A percentile compares a stretch with the other conserved stretches of the same genome.
phyloP scores from a whole-genome alignment of 2,797 vertebrate species.

The Chrosomus eos region DNA sequence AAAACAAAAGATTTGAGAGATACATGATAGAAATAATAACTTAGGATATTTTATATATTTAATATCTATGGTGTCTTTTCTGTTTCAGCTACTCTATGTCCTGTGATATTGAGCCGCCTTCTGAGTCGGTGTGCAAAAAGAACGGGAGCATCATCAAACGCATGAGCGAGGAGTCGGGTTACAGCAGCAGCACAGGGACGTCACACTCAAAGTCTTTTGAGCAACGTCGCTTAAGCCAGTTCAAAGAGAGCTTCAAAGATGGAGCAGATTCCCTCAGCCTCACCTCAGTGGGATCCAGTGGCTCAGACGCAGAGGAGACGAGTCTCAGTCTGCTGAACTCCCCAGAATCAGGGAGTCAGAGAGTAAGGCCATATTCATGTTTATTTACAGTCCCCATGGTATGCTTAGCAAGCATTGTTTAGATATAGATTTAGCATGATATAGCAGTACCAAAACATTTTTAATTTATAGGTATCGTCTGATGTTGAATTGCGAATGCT shows the following conservation, averaged over 20 bases:
- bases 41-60: background rate
- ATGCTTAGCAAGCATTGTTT: background rate
- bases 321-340: conserved; percentile 87
- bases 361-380: conserved; percentile 71
- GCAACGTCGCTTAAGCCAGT: conserved; percentile 83
- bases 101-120: conserved; percentile 85
- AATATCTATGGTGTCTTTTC: conserved; percentile 15
- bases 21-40: background rate
- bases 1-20: background rate
- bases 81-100: conserved; percentile 81
- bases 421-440: background rate
- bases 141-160: conserved; percentile 86
- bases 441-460: background rate
- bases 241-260: conserved; percentile 75
- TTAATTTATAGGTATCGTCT: background rate
- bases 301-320: conserved; percentile 86
- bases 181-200: conserved; percentile 73
- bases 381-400: background rate
- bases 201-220: conserved; percentile 87
- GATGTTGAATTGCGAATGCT: background rate
- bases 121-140: conserved; percentile 85
- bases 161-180: conserved; percentile 87
- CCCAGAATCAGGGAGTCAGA: conserved; percentile 85
- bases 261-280: conserved; percentile 80
- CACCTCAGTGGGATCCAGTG: conserved; percentile 86